phyloP scores from a whole-genome alignment of 37 sponge, comb jelly and placozoan genomes.

The Aplysina aerophoba region DNA sequence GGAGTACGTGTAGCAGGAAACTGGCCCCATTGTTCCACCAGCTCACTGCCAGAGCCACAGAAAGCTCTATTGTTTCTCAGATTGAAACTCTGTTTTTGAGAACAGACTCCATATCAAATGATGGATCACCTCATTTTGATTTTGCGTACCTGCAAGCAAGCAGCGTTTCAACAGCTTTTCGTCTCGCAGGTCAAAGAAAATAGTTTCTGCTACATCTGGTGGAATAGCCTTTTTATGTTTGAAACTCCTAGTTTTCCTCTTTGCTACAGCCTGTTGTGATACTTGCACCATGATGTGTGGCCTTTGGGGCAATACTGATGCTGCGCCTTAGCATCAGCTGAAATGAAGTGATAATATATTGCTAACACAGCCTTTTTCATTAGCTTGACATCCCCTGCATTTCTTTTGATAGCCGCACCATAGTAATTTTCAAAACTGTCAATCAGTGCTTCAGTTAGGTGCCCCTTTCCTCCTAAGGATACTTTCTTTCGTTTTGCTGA shows the following conservation, averaged over 20 bases:
- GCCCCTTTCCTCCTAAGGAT: conserved; percentile 29
- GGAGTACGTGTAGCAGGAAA: neutral
- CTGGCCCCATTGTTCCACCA: conserved; percentile 34
- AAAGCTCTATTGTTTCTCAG: neutral
- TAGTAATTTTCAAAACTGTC: conserved; percentile 49
- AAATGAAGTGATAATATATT: conserved; percentile 18
- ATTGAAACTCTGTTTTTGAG: no score
- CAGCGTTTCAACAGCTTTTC: no score
- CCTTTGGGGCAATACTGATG: conserved; percentile 44
- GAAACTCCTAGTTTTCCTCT: neutral
- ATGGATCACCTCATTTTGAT: no score
- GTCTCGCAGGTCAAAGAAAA: no score
- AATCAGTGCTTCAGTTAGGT: conserved; percentile 21
- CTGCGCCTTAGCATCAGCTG: conserved; percentile 33
- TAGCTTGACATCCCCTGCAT: conserved; percentile 19
- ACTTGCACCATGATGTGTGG: conserved; percentile 36
- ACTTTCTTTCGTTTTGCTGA: conserved; percentile 32
- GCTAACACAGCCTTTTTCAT: conserved; percentile 45
- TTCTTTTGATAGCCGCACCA: conserved; percentile 37
- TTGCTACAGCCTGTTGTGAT: conserved; percentile 13
- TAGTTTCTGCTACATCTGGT: neutral
- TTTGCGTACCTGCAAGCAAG: no score
- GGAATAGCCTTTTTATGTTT: conserved; percentile 14
- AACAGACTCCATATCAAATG: no score
- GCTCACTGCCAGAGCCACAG: conserved; percentile 33